Conservation (phyloP, 2,113 vertebrate species). For the Colaptes auratus region DNA sequence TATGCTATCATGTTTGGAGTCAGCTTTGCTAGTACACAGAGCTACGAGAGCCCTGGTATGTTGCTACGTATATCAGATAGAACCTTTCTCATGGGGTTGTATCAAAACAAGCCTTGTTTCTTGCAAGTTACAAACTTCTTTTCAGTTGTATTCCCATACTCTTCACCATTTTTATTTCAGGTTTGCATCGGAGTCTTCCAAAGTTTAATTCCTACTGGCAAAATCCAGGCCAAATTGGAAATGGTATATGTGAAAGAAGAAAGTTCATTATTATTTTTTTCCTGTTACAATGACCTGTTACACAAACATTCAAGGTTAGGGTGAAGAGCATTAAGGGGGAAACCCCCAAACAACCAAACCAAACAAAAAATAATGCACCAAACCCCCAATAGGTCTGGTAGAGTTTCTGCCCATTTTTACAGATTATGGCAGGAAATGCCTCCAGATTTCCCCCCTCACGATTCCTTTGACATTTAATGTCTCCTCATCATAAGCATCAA, state of each 20-base stretch:
- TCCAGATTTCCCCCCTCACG: neutral
- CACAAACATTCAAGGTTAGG: neutral
- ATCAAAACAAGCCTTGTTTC: neutral
- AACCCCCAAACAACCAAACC: neutral
- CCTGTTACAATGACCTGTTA: neutral
- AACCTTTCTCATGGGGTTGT: neutral
- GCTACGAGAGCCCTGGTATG: neutral
- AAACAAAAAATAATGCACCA: neutral
- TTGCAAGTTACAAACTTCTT: neutral
- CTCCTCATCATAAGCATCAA: neutral
- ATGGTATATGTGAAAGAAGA: neutral
- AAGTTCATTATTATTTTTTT: neutral
- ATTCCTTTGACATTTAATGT: neutral
- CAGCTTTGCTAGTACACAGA: neutral
- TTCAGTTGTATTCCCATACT: neutral
- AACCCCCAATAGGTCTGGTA: neutral
- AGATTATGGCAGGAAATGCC: neutral
- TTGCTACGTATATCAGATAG: rapidly evolving
- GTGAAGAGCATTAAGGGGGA: neutral
- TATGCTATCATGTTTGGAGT: neutral
- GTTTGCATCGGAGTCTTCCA: neutral
- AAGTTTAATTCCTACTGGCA: neutral
- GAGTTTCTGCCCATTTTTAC: neutral
- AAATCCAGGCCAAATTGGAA: neutral
- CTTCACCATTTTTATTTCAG: neutral